Evolutionary conservation across 1,140 invertebrate species (phyloP).

Genomic region (Harlomillsia oculata): DNA sequence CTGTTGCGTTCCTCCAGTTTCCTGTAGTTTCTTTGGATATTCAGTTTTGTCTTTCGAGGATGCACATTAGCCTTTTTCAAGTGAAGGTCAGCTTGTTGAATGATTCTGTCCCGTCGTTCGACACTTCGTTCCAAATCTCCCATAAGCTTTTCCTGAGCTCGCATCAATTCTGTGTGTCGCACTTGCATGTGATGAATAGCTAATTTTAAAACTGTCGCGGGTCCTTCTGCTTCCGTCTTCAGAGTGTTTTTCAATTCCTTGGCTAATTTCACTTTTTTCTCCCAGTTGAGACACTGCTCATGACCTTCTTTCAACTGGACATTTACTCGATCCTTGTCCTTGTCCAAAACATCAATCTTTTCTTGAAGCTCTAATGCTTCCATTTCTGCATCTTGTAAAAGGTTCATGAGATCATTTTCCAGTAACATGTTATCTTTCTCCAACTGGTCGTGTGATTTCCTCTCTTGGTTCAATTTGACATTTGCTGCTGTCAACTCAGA

Average conservation of each 20-base stretch:
- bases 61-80: conserved; percentile 43
- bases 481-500: conserved; percentile 52
- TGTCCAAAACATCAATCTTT: conserved; percentile 54
- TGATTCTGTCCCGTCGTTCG: conserved; percentile 55
- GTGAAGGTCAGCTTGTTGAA: conserved; percentile 48
- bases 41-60: conserved; percentile 25
- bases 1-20: conserved; percentile 24
- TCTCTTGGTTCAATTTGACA: conserved; percentile 49
- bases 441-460: conserved; percentile 49
- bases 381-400: conserved; percentile 51
- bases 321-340: conserved; percentile 53
- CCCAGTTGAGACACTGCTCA: conserved; percentile 62
- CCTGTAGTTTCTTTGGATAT: conserved; percentile 27
- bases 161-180: conserved; percentile 55
- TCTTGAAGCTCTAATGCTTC: conserved; percentile 48
- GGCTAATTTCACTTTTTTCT: conserved; percentile 59
- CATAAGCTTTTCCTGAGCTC: conserved; percentile 62
- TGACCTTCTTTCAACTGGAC: conserved; percentile 53
- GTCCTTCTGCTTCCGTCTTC: conserved; percentile 52
- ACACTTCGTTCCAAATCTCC: conserved; percentile 65
- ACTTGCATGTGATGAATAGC: conserved; percentile 77
- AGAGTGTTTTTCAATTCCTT: conserved; percentile 57
- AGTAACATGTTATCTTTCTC: conserved; percentile 50
- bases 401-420: conserved; percentile 44
- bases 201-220: conserved; percentile 53